Evolutionary conservation across 23 tunicate genomes (phyloP).

Genomic region (Trididemnum clinides): DNA sequence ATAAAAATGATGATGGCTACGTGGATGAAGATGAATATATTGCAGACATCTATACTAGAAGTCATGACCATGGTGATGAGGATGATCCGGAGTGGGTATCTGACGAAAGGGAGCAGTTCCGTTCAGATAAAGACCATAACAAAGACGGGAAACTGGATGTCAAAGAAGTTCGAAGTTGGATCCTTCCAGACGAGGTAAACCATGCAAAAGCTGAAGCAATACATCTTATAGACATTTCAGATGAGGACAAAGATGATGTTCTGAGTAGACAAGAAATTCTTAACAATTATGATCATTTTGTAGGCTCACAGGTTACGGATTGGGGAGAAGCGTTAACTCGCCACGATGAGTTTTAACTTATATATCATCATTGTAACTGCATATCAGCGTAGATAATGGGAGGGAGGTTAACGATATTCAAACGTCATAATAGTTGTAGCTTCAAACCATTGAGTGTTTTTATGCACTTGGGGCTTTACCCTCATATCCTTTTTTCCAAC

Average conservation of each 20-base stretch:
- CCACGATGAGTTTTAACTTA: constrained; percentile 98
- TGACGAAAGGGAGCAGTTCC: constrained; percentile 80
- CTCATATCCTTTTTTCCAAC: too few relatives aligned
- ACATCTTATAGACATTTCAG: constrained; percentile 84
- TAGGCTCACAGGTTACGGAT: constrained; percentile 95
- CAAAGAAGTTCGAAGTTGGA: constrained; percentile 89
- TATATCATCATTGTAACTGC: too few relatives aligned
- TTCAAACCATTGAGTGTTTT: too few relatives aligned
- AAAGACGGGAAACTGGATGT: constrained; percentile 77
- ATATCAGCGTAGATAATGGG: too few relatives aligned
- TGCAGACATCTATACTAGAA: constrained; percentile 68
- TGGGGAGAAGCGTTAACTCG: constrained; percentile 98
- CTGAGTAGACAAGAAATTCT: constrained; percentile 86
- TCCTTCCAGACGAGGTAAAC: constrained; percentile 83
- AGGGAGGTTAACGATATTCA: too few relatives aligned
- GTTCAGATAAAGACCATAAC: constrained; percentile 50
- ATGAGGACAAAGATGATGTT: constrained; percentile 66
- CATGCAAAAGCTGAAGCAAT: constrained; percentile 90
- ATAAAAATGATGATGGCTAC: constrained; percentile 83
- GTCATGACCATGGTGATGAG: constrained; percentile 54
- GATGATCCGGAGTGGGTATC: constrained; percentile 98
- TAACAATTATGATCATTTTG: constrained; percentile 77
- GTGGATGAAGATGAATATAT: constrained; percentile 77
- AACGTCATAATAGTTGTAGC: too few relatives aligned
- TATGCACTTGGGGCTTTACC: too few relatives aligned